These are phyloP conservation scores for Sinocyclocheilus anshuiensis DNA, from an alignment of 2,113 vertebrate species.

Conservation along the genomic window DNA sequence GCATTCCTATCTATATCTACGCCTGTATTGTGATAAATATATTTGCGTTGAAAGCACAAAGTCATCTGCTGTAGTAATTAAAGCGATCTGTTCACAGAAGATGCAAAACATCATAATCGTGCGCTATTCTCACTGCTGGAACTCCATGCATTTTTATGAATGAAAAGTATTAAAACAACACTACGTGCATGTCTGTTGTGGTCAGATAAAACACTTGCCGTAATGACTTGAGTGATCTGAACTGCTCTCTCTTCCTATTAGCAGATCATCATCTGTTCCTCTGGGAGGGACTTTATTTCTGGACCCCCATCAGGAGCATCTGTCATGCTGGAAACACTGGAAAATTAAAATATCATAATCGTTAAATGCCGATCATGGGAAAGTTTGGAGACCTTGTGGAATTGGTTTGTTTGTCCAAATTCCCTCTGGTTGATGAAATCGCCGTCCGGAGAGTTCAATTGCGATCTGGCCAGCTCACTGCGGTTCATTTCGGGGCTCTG, in stretches of 20 bases:
- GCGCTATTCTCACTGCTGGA: not conserved
- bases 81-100: not conserved
- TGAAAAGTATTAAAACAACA: not conserved
- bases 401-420: conserved; percentile 24
- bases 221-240: not conserved
- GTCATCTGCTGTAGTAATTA: conserved; percentile 15
- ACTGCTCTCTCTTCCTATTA: conserved; percentile 12
- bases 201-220: not conserved
- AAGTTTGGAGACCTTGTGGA: conserved; percentile 49
- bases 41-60: not conserved
- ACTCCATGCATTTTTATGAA: not conserved
- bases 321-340: conserved; percentile 52
- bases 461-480: not conserved
- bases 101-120: not conserved
- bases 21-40: conserved; percentile 5
- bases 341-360: conserved; percentile 49
- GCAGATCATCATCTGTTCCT: conserved; percentile 44
- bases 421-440: conserved; percentile 24
- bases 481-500: conserved; percentile 23
- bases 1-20: not conserved
- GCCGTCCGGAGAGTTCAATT: conserved; percentile 24
- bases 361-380: conserved; percentile 56
- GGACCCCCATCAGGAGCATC: conserved; percentile 48
- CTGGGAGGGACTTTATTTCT: conserved; percentile 54
- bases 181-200: not conserved